These are phyloP conservation scores for Ceratosolen solmsi DNA, from an alignment of 1,140 invertebrate genomes.

Conservation along the genomic window DNA sequence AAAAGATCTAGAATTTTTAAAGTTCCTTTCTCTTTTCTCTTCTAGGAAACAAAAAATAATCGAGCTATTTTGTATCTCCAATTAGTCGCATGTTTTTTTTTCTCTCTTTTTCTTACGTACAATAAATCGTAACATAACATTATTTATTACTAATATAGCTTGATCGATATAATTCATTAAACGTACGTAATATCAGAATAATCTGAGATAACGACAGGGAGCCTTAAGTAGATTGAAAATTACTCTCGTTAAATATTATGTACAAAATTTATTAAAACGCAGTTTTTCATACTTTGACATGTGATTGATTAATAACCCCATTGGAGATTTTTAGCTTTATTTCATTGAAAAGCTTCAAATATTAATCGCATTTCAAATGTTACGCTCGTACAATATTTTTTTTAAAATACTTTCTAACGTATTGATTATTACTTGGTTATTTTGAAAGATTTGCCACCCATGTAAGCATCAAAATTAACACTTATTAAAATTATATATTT, in stretches of 20 bases:
- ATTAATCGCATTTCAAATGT: neutral
- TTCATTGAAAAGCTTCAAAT: neutral
- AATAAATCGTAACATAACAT: conserved; percentile 44
- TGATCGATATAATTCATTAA: conserved; percentile 53
- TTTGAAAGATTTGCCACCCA: too few species aligned
- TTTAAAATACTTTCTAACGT: neutral
- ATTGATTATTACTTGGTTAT: too few species aligned
- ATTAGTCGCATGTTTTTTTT: conserved; percentile 48
- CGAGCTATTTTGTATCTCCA: conserved; percentile 32
- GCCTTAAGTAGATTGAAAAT: conserved; percentile 70
- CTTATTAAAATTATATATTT: conserved; percentile 35
- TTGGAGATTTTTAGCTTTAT: conserved; percentile 14
- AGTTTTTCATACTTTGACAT: conserved; percentile 19
- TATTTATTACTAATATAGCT: conserved; percentile 51
- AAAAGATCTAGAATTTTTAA: conserved; percentile 46
- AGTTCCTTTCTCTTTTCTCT: conserved; percentile 22
- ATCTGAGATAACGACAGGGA: conserved; percentile 50
- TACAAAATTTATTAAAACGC: conserved; percentile 54
- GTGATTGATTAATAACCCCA: conserved; percentile 15
- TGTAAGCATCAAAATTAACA: conserved; percentile 56
- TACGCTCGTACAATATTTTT: too few species aligned
- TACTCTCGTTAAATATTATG: conserved; percentile 60
- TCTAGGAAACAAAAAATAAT: conserved; percentile 47
- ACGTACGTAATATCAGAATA: conserved; percentile 52
- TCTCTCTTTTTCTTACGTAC: too few species aligned